phyloP scores from a whole-genome alignment of 2,888 invertebrate species.

The Eristalinus aeneus region DNA sequence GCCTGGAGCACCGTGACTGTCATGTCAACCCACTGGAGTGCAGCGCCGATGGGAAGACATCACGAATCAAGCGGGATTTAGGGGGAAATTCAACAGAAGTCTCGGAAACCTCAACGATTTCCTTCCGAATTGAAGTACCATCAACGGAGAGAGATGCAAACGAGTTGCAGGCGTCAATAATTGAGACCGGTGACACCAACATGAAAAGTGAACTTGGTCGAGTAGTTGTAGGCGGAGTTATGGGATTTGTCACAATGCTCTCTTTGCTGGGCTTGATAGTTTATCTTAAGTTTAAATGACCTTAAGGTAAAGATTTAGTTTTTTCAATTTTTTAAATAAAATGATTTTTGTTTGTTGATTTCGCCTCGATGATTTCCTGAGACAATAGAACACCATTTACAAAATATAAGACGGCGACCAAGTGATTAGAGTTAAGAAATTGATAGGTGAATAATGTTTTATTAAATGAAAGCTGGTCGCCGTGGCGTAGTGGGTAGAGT shows the following conservation, averaged over 20 bases:
- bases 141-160: slow-evolving; percentile 7
- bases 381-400: no score
- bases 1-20: slow-evolving; percentile 82
- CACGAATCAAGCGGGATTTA: slow-evolving; percentile 74
- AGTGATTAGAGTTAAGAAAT: no score
- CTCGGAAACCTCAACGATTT: slow-evolving; percentile 77
- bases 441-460: no score
- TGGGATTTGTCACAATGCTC: slow-evolving; percentile 25
- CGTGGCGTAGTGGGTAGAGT: no score
- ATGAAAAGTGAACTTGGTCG: not conserved
- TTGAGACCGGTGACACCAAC: not conserved
- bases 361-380: no score
- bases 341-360: not conserved
- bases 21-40: slow-evolving; percentile 76
- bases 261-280: slow-evolving; percentile 32
- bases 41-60: slow-evolving; percentile 61
- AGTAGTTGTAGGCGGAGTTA: slow-evolving; percentile 8
- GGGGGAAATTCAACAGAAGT: slow-evolving; percentile 73
- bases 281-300: not conserved
- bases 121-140: slow-evolving; percentile 77
- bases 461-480: no score
- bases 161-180: not conserved
- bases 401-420: no score
- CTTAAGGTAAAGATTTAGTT: not conserved
- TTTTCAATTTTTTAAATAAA: no score